phyloP scores from a whole-genome alignment of 2,888 invertebrate species.

The Scrobipalpa costella region DNA sequence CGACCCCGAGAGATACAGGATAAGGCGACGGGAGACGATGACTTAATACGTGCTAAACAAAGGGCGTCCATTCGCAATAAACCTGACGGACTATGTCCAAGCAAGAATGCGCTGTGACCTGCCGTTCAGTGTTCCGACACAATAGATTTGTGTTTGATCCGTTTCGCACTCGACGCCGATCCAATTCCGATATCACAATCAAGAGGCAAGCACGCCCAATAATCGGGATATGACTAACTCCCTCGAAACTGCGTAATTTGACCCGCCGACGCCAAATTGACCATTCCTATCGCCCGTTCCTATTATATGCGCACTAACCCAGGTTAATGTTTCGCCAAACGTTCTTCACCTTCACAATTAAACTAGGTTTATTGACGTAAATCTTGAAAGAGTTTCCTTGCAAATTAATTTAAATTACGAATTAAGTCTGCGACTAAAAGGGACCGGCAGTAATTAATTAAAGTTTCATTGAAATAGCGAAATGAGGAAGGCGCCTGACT shows the following conservation, averaged over 20 bases:
- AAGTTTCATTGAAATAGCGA: constrained; percentile 11
- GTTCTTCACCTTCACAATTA: not conserved
- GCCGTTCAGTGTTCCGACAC: not conserved
- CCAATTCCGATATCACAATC: constrained; percentile 3
- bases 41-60: no score
- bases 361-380: constrained; percentile 12
- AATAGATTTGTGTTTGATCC: constrained; percentile 11
- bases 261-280: constrained; percentile 44
- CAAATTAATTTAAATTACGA: constrained; percentile 1
- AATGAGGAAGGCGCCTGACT: not conserved
- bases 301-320: constrained; percentile 38
- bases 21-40: no score
- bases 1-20: no score
- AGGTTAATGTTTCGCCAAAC: not conserved
- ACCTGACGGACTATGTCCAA: not conserved
- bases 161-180: constrained; percentile 15
- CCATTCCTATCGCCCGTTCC: constrained; percentile 40
- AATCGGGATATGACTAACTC: constrained; percentile 40
- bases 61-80: no score
- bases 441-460: constrained; percentile 8
- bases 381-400: constrained; percentile 30
- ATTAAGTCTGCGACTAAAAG: constrained; percentile 8
- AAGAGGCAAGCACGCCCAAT: not conserved
- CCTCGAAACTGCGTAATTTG: constrained; percentile 40
- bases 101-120: not conserved